phyloP scores from a whole-genome alignment of 2,888 invertebrate genomes.

The Crossocerus cetratus region DNA sequence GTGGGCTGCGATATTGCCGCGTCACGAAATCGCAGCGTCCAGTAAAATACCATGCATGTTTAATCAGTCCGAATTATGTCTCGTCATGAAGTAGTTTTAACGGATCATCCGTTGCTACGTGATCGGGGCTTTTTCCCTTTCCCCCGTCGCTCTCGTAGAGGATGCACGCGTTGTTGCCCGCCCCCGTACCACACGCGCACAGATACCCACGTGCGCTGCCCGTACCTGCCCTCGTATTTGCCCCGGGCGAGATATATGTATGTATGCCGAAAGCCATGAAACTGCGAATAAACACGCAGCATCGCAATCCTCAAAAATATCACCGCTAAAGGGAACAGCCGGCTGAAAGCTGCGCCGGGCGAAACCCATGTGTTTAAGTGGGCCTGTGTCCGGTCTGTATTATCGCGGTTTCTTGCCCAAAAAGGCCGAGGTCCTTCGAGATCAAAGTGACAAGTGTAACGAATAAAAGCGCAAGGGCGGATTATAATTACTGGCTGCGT shows the following conservation, averaged over 20 bases:
- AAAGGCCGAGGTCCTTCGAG: background rate
- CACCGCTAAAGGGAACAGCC: background rate
- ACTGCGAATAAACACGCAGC: background rate
- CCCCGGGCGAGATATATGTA: background rate
- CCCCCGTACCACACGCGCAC: too few relatives aligned
- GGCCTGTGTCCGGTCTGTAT: background rate
- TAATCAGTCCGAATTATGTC: conserved; percentile 73
- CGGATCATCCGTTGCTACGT: conserved; percentile 62
- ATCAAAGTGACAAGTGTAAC: too few relatives aligned
- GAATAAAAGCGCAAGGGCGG: background rate
- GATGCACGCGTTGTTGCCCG: too few relatives aligned
- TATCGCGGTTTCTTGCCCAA: background rate
- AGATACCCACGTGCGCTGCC: too few relatives aligned
- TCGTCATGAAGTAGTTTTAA: conserved; percentile 71
- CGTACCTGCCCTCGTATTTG: too few relatives aligned
- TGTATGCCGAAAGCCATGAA: background rate
- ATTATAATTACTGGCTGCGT: conserved; percentile 37
- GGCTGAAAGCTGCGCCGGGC: background rate
- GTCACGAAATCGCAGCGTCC: conserved; percentile 66
- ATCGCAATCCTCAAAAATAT: background rate
- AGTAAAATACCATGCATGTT: conserved; percentile 70
- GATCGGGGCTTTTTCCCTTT: conserved; percentile 28
- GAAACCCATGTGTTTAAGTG: background rate
- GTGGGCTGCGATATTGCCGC: conserved; percentile 57
- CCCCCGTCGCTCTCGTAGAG: background rate